Conservation (phyloP, 2,797 vertebrate species). For the Pagetopsis macropterus region DNA sequence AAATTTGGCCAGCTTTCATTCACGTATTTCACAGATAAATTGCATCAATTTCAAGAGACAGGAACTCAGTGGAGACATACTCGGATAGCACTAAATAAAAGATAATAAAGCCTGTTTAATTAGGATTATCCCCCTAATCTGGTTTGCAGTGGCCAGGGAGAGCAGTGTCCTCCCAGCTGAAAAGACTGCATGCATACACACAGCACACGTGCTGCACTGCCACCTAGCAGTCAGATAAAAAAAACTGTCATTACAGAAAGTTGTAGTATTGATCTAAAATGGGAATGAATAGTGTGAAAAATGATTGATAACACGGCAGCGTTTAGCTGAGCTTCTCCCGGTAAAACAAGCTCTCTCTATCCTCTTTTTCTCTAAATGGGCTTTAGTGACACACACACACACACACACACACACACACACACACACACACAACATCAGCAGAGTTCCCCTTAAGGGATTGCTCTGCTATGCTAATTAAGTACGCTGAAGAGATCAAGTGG, state of each 20-base stretch:
- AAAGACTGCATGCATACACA: conserved; percentile 18
- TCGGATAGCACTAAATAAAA: conserved; percentile 65
- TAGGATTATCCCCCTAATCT: conserved; percentile 74
- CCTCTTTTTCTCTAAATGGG: conserved; percentile 7
- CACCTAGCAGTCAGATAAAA: conserved; percentile 66
- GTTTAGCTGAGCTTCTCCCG: too few species aligned
- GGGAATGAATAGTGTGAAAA: conserved; percentile 5
- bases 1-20: conserved; percentile 36
- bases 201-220: conserved; percentile 60
- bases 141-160: conserved; percentile 63
- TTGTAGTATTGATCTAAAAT: conserved; percentile 3
- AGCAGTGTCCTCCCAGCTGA: conserved; percentile 43
- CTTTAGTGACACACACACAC: not conserved
- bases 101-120: conserved; percentile 70
- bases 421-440: conserved; percentile 14
- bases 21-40: conserved; percentile 32
- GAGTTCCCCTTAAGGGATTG: conserved; percentile 53
- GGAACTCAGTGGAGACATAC: conserved; percentile 53
- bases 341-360: not conserved
- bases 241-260: conserved; percentile 27
- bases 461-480: conserved; percentile 57
- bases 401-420: not conserved
- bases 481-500: conserved; percentile 63
- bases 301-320: not conserved
- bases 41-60: conserved; percentile 42